Base-by-base conservation (phyloP, 1,140 invertebrate species). In the Elymnias hypermnestra region DNA sequence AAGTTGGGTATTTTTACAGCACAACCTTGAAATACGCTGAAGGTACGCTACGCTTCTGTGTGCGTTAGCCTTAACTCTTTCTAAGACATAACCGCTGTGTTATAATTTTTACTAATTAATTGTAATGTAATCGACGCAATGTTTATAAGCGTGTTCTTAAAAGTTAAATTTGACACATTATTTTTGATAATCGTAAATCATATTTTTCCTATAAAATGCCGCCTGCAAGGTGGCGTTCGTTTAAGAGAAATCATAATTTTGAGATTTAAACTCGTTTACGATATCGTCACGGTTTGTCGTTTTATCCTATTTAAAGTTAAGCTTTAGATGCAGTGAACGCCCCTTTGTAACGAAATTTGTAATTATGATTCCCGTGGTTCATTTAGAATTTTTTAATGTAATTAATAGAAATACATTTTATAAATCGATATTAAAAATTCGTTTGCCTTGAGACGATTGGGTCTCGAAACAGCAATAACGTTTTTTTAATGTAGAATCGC, bases 141-240 rank as follows among this genome's bases (percentile, higher is more conserved):
- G 58, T 74, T 77, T 75, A n/a, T 73, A 53, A 58, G 67, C 53
- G 63, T 58, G 54, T 60, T 68, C 61, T 65, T 68, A 59, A 68
- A 72, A 64, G 57, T 13, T 41, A 67, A 66, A 62, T 69, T 63
- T 57, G 54, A 61, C 60, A 70, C 55, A 63, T 83, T 83, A 83
- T 83, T 83, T 83, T 83, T 83, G 79, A 83, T 83, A 83, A 72
- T 72, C 70, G 72, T 62, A 72, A 79, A 59, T 65, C 75, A 74
- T 83, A 83, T 82, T 82, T 81, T 79, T 77, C 71, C 69, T 81
- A 77, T 71, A 39, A 53, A 49, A 67, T 72, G 69, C 66, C 63
- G 60, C 68, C 76, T 83, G 44, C 58, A 71, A 77, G 74, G 76
- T 62, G 63, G 57, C 64, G 53, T 53, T 50, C 52, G 53, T 72